Conservation (phyloP, 1,140 invertebrate species). For the Drosophila seguyi region DNA sequence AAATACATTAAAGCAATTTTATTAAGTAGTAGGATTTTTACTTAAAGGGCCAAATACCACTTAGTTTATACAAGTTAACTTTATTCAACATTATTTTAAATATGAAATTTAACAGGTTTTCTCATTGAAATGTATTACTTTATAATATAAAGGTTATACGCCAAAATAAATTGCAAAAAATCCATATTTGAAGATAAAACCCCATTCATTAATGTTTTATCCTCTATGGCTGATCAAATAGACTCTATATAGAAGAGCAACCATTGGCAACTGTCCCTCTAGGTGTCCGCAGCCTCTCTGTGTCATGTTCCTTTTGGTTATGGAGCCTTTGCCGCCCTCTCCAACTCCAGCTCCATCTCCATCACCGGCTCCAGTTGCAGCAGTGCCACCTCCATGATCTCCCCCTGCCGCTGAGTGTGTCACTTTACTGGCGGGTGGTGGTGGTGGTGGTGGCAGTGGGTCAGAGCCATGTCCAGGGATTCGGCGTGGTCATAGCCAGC, state of each 20-base stretch:
- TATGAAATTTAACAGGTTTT: too few relatives aligned
- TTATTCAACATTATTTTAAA: too few relatives aligned
- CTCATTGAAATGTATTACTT: too few relatives aligned
- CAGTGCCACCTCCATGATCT: slow-evolving; percentile 6
- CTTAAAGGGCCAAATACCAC: neutral
- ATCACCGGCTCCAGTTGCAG: slow-evolving; percentile 5
- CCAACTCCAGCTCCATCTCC: slow-evolving; percentile 2
- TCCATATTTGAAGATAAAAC: too few relatives aligned
- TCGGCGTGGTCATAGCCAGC: slow-evolving; percentile 27
- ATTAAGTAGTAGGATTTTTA: neutral
- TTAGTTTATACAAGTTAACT: neutral
- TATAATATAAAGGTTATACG: too few relatives aligned
- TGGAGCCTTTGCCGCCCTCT: slow-evolving; percentile 9
- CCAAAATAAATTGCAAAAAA: too few relatives aligned
- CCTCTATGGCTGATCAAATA: too few relatives aligned
- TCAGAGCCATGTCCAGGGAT: slow-evolving; percentile 14
- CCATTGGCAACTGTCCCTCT: slow-evolving; percentile 14
- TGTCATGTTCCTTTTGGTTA: slow-evolving; percentile 33
- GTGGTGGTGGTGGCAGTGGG: slow-evolving; percentile 31
- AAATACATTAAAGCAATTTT: neutral
- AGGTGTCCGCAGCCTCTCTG: slow-evolving; percentile 32
- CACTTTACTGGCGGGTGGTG: slow-evolving; percentile 22
- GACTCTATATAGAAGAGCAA: neutral
- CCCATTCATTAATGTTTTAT: too few relatives aligned
- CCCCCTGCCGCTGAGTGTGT: slow-evolving; percentile 19